Percentiles rank a stretch among this genome's conserved stretches.
Conservation (phyloP, 2,888 invertebrate genomes). For the Synanthedon andrenaeformis region DNA sequence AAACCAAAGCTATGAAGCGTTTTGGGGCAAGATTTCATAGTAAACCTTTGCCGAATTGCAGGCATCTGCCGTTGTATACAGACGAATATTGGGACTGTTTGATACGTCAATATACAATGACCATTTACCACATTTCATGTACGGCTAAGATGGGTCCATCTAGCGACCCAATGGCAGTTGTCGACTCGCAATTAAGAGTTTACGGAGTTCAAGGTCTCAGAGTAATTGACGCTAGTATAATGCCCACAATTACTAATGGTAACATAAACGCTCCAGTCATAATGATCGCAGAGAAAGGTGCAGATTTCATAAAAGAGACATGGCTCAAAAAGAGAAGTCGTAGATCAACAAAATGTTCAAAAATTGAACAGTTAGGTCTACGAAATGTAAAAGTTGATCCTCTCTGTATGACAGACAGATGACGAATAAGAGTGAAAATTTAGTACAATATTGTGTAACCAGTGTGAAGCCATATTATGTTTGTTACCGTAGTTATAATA, state of each 20-base stretch:
- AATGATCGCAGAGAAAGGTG: constrained; percentile 89
- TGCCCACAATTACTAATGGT: constrained; percentile 88
- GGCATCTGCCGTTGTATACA: constrained; percentile 79
- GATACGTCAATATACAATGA: constrained; percentile 86
- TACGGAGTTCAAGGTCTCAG: constrained; percentile 83
- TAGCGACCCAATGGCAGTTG: constrained; percentile 82
- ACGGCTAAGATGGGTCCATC: constrained; percentile 88
- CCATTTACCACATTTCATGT: constrained; percentile 88
- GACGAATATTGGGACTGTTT: constrained; percentile 91
- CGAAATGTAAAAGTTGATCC: constrained; percentile 14
- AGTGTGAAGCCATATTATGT: constrained; percentile 18
- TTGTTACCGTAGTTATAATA: not conserved
- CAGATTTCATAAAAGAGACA: constrained; percentile 82
- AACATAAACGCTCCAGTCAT: constrained; percentile 90
- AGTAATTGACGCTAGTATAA: constrained; percentile 89
- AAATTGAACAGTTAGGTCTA: constrained; percentile 21
- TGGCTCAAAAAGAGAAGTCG: constrained; percentile 63
- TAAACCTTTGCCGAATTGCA: constrained; percentile 84
- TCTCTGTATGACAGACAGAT: constrained; percentile 37
- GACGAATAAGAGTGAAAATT: constrained; percentile 15
- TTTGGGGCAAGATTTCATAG: constrained; percentile 83
- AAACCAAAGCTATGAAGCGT: constrained; percentile 81
- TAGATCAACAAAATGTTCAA: constrained; percentile 33
- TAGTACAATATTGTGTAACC: not conserved
- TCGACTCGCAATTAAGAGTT: constrained; percentile 81